phyloP scores from a whole-genome alignment of 2,888 invertebrate species.

The Aleiodes alternator region DNA sequence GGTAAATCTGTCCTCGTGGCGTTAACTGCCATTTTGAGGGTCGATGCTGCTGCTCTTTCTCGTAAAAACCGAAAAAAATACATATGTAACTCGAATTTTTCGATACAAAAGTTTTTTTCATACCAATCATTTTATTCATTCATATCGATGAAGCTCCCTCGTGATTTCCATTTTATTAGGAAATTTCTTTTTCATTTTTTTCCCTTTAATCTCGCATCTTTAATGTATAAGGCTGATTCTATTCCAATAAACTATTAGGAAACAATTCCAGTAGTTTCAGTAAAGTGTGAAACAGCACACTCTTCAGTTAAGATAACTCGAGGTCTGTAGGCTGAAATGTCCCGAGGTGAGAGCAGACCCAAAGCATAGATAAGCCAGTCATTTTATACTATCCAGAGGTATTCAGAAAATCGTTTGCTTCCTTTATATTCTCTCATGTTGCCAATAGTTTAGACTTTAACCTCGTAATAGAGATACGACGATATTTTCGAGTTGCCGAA shows the following conservation, averaged over 20 bases:
- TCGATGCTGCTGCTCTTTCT: constrained; percentile 40
- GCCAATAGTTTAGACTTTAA: constrained; percentile 8
- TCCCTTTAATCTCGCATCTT: neutral
- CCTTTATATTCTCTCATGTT: neutral
- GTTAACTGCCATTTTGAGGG: constrained; percentile 70
- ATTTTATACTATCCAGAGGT: constrained; percentile 8
- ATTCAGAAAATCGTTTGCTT: constrained; percentile 7
- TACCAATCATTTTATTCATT: no score
- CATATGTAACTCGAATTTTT: no score
- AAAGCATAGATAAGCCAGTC: constrained; percentile 35
- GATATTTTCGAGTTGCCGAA: constrained; percentile 35
- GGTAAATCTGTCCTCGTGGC: constrained; percentile 70
- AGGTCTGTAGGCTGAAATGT: constrained; percentile 7
- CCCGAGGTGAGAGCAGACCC: constrained; percentile 18
- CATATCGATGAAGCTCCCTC: neutral
- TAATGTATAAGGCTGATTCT: no score
- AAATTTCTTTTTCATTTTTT: neutral
- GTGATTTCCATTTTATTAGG: neutral
- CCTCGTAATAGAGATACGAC: constrained; percentile 30
- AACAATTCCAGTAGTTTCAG: constrained; percentile 36
- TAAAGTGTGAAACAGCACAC: constrained; percentile 34
- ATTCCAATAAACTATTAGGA: constrained; percentile 19
- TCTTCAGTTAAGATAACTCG: constrained; percentile 24
- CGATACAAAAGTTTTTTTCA: no score
- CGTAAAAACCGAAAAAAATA: neutral